Base-by-base conservation (phyloP, 1,140 invertebrate genomes). In the Cydia strobilella region DNA sequence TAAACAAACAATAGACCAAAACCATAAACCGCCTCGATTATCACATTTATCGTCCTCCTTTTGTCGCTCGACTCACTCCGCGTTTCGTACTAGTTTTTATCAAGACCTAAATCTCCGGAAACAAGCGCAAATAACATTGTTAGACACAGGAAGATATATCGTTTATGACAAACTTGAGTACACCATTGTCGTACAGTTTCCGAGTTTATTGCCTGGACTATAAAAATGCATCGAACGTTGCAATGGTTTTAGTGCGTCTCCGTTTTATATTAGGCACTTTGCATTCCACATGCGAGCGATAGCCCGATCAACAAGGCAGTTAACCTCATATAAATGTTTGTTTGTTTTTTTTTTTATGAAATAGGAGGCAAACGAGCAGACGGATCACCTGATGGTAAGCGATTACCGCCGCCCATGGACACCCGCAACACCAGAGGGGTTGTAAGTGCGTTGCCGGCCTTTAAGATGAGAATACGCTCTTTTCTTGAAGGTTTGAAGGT, bases 91-190 rank as follows among this genome's bases (percentile, higher is more conserved):
- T 35, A 69, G 65, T 69, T 69, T 45, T 35, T 69, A 69, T 69
- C 65, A 35, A 35, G 42, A 15, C 15, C 63, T 72, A 31, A 66
- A 66, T 66, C 63, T 63, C 62, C 48, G 25, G 48, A 51, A 51
- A 51, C 48, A 66, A 31, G 65, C 27, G 31, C 48, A 85, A 83
- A 79, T 86, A 82, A 89, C 84, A 84, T 78, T 86, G 84, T 87
- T 83, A 75, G 45, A 20, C 45, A 77, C 76, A 79, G 80, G 84
- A 84, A 84, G 82, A 86, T 86, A 81, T 82, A 87, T 63, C 77
- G 84, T 87, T 88, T 88, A 90, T 84, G 86, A 83, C 83, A 65
- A 77, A 83, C 81, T 86, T 88, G 86, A 88, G 81, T 83, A 81
- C 82, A 81, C 83, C 80, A 84, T 86, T 83, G 86, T 86, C 80